Evolutionary conservation across 2,797 vertebrate genomes (phyloP).

Genomic region (Semotilus atromaculatus): DNA sequence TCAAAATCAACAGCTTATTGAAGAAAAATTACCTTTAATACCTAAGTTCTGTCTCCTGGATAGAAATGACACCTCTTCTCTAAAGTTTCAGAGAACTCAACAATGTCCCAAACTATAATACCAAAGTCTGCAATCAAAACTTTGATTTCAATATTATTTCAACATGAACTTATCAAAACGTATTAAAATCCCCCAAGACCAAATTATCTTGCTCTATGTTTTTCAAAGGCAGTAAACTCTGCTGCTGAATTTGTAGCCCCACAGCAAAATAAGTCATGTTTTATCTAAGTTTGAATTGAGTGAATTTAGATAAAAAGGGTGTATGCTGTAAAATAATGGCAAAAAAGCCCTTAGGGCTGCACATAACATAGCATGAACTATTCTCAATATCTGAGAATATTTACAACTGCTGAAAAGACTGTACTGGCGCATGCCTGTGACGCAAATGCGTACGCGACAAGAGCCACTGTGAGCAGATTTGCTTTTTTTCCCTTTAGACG

Average conservation of each 20-base stretch:
- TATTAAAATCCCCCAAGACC: background rate
- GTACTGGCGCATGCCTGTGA: too few species aligned
- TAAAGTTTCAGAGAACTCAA: background rate
- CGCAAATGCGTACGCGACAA: too few species aligned
- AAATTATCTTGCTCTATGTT: conserved; percentile 2
- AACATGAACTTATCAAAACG: background rate
- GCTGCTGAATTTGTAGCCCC: background rate
- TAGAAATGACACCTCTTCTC: too few species aligned
- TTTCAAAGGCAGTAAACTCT: background rate
- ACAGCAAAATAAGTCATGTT: background rate
- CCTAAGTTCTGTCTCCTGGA: background rate
- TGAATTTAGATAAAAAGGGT: background rate
- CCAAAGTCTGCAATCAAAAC: conserved; percentile 13
- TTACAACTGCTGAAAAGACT: too few species aligned
- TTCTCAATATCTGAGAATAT: too few species aligned
- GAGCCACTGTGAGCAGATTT: too few species aligned
- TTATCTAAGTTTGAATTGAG: background rate
- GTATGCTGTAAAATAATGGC: background rate
- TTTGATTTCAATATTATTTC: background rate
- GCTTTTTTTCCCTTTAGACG: too few species aligned
- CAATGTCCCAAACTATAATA: background rate
- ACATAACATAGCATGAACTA: background rate
- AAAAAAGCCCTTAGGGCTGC: background rate
- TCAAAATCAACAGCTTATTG: background rate
- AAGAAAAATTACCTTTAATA: background rate